phyloP scores from a whole-genome alignment of 2,113 vertebrate species.

The human region GRCh38 chr12:27736501-27737000 shows the following conservation, averaged over 20 bases:
- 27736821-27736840: background rate
- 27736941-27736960: too few relatives aligned
- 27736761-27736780: background rate
- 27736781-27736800: background rate
- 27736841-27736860: background rate
- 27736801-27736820: background rate
- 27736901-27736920: too few relatives aligned
- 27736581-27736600: background rate
- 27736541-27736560: background rate
- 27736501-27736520: background rate
- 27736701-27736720: background rate
- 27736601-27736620: background rate
- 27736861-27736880: background rate
- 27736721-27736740: background rate
- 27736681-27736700: background rate
- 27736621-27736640: background rate
- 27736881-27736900: too few relatives aligned
- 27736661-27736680: background rate
- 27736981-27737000: too few relatives aligned
- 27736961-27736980: too few relatives aligned
- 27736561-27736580: background rate
- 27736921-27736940: too few relatives aligned
- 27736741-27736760: background rate
- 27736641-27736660: constrained; percentile 4
- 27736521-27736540: background rate